phyloP scores from a whole-genome alignment of 2,888 invertebrate genomes.

The Drosophila nigritarsus region DNA sequence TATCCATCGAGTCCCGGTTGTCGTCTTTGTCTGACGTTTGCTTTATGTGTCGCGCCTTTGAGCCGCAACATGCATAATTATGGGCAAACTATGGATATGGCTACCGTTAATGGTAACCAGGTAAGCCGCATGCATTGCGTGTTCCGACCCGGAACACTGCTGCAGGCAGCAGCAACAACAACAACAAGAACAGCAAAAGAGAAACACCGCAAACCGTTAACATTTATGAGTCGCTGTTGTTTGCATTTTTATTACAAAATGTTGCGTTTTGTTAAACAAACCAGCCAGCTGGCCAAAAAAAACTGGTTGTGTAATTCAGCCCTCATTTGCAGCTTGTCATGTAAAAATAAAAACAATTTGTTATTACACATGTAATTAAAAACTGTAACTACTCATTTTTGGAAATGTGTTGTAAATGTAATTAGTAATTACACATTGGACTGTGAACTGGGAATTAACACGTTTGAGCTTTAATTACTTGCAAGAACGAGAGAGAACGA shows the following conservation, averaged over 20 bases:
- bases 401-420: slow-evolving; percentile 33
- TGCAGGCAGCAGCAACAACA: slow-evolving; percentile 20
- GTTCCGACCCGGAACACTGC: slow-evolving; percentile 45
- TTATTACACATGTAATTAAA: slow-evolving; percentile 56
- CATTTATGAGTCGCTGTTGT: slow-evolving; percentile 51
- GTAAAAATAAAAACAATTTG: slow-evolving; percentile 53
- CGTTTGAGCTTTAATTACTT: neutral
- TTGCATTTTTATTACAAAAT: slow-evolving; percentile 36
- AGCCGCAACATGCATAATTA: slow-evolving; percentile 68
- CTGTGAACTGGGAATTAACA: slow-evolving; percentile 4
- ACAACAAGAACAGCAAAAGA: slow-evolving; percentile 8
- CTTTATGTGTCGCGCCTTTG: slow-evolving; percentile 64
- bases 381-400: slow-evolving; percentile 14
- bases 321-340: slow-evolving; percentile 20
- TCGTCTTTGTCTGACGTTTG: slow-evolving; percentile 55
- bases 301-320: neutral
- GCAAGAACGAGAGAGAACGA: too few relatives aligned
- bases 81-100: slow-evolving; percentile 18
- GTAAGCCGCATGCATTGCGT: slow-evolving; percentile 56
- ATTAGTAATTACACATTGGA: slow-evolving; percentile 46
- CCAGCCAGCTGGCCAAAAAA: slow-evolving; percentile 1
- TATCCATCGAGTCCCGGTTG: slow-evolving; percentile 16
- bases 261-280: slow-evolving; percentile 64
- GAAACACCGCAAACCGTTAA: slow-evolving; percentile 42
- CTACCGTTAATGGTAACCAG: slow-evolving; percentile 28